Evolutionary conservation across 2,888 invertebrate genomes (phyloP).

Genomic region (Erebia epiphron): DNA sequence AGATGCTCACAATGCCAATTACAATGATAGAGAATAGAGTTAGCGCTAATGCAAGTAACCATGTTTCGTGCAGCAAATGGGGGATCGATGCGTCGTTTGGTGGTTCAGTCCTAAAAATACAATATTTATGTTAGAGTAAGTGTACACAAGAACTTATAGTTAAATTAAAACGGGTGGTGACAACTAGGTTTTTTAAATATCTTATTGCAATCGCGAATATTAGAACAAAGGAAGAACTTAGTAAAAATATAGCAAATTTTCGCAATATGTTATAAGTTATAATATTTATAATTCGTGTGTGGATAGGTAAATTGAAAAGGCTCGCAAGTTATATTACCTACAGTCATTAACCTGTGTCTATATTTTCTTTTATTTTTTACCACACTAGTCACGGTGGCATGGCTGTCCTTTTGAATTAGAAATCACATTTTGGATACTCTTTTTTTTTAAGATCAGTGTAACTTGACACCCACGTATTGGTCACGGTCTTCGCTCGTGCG

Average conservation of each 20-base stretch:
- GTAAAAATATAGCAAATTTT: too few relatives aligned
- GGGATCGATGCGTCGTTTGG: conserved; percentile 73
- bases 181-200: too few relatives aligned
- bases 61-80: conserved; percentile 74
- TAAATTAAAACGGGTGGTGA: too few relatives aligned
- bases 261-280: too few relatives aligned
- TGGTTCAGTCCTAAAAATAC: conserved; percentile 66
- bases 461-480: conserved; percentile 17
- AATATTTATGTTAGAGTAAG: neutral
- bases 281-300: too few relatives aligned
- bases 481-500: conserved; percentile 12
- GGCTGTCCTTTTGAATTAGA: neutral
- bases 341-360: neutral
- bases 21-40: conserved; percentile 69
- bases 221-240: too few relatives aligned
- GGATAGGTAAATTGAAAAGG: too few relatives aligned
- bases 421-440: conserved; percentile 13
- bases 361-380: neutral
- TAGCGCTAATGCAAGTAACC: conserved; percentile 71
- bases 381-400: too few relatives aligned
- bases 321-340: too few relatives aligned
- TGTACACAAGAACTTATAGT: too few relatives aligned
- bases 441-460: neutral
- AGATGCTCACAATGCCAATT: conserved; percentile 71
- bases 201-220: too few relatives aligned